Conservation (phyloP, 2,888 invertebrate species). For the Polydesmus complanatus region DNA sequence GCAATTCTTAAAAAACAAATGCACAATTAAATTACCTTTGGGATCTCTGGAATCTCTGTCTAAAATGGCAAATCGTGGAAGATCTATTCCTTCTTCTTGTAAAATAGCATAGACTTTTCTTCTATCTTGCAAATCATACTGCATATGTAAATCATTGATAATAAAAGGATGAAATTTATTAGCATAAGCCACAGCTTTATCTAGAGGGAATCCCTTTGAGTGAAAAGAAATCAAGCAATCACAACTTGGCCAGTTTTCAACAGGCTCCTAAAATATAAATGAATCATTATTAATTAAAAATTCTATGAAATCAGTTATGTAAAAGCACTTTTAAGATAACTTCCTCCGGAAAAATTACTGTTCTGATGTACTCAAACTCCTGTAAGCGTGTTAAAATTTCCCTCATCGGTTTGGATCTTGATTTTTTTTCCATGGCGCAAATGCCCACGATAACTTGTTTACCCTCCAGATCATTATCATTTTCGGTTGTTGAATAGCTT, state of each 20-base stretch:
- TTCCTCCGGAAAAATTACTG: conserved; percentile 88
- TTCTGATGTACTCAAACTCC: conserved; percentile 91
- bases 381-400: conserved; percentile 91
- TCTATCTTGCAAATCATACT: conserved; percentile 82
- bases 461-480: conserved; percentile 23
- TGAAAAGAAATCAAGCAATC: conserved; percentile 98
- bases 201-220: conserved; percentile 94
- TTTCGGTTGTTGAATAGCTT: conserved; percentile 20
- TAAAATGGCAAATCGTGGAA: conserved; percentile 92
- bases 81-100: conserved; percentile 86
- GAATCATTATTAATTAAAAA: too few relatives aligned
- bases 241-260: conserved; percentile 95
- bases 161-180: conserved; percentile 86
- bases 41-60: conserved; percentile 86
- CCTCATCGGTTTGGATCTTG: conserved; percentile 97
- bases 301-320: too few relatives aligned
- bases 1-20: too few relatives aligned
- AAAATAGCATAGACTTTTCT: conserved; percentile 89
- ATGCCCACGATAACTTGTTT: conserved; percentile 88
- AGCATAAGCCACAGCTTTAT: conserved; percentile 94
- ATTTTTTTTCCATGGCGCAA: conserved; percentile 99
- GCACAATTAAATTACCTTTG: conserved; percentile 50
- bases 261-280: conserved; percentile 54
- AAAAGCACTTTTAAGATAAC: conserved; percentile 79
- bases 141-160: conserved; percentile 96